A percentile compares a stretch with the other conserved stretches of the same genome.
phyloP scores from a whole-genome alignment of 2,113 vertebrate genomes.

The Percopsis transmontana region DNA sequence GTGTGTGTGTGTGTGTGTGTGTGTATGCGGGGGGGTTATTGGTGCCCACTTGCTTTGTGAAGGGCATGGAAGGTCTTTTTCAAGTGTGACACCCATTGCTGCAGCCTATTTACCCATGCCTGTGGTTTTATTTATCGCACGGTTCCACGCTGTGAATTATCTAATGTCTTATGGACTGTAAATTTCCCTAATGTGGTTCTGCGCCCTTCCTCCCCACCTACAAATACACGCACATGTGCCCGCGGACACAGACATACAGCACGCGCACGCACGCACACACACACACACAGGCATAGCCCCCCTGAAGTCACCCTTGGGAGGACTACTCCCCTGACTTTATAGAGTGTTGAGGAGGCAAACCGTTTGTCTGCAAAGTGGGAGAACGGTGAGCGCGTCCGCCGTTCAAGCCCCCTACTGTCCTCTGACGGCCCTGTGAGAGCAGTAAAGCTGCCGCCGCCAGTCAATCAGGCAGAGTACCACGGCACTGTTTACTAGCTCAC shows the following conservation, averaged over 20 bases:
- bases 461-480: conserved; percentile 64
- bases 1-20: background rate
- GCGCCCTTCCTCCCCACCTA: conserved; percentile 57
- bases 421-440: conserved; percentile 59
- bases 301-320: conserved; percentile 51
- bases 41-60: conserved; percentile 63
- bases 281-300: conserved; percentile 44
- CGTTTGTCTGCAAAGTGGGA: conserved; percentile 41
- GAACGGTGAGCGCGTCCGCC: conserved; percentile 45
- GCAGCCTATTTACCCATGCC: conserved; percentile 71
- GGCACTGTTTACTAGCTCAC: conserved; percentile 71
- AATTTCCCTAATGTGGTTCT: conserved; percentile 78
- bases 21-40: conserved; percentile 46
- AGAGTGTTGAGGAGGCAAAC: conserved; percentile 43
- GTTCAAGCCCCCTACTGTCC: conserved; percentile 45
- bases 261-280: conserved; percentile 2
- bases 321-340: conserved; percentile 52
- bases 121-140: conserved; percentile 74
- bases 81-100: conserved; percentile 67
- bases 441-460: conserved; percentile 61
- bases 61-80: conserved; percentile 75
- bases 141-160: conserved; percentile 75
- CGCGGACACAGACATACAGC: background rate
- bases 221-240: conserved; percentile 43
- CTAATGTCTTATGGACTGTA: conserved; percentile 77